phyloP scores from a whole-genome alignment of 35 echinoderm and acorn worm species.

The Strongylocentrotus purpuratus region DNA sequence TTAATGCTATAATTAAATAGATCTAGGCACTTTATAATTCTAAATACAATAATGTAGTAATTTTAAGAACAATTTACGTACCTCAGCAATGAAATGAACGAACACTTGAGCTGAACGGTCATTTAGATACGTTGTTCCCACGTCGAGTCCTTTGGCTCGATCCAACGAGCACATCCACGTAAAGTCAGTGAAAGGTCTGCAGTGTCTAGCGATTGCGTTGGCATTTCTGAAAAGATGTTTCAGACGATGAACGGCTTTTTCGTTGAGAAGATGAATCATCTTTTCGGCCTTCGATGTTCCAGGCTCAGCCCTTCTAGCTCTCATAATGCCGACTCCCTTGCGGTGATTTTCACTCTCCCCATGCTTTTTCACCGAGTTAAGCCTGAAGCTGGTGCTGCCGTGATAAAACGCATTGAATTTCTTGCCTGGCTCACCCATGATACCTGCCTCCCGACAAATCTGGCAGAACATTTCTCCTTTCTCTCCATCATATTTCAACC shows the following conservation, averaged over 20 bases:
- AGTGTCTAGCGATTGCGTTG: constrained; percentile 58
- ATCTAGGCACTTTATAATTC: too few species aligned
- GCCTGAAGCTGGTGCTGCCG: constrained; percentile 22
- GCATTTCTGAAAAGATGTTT: constrained; percentile 56
- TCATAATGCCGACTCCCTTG: constrained; percentile 15
- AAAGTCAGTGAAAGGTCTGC: constrained; percentile 52
- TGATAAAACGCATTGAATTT: constrained; percentile 46
- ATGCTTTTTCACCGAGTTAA: constrained; percentile 48
- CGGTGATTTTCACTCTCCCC: constrained; percentile 54
- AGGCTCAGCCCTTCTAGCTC: constrained; percentile 25
- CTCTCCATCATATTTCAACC: constrained; percentile 39
- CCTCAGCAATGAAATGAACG: background rate
- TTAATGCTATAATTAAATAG: too few species aligned
- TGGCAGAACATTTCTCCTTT: constrained; percentile 45
- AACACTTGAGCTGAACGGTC: constrained; percentile 36
- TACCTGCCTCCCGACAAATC: background rate
- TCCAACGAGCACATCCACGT: constrained; percentile 52
- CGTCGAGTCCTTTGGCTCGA: constrained; percentile 50
- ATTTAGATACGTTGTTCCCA: constrained; percentile 34
- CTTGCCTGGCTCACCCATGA: background rate
- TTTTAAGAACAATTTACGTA: background rate
- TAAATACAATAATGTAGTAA: too few species aligned
- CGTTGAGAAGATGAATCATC: constrained; percentile 31
- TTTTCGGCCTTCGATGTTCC: constrained; percentile 47
- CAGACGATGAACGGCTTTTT: constrained; percentile 27